These are phyloP conservation scores for Drosophila sturtevanti DNA, from an alignment of 1,140 invertebrate species.

Conservation along the genomic window DNA sequence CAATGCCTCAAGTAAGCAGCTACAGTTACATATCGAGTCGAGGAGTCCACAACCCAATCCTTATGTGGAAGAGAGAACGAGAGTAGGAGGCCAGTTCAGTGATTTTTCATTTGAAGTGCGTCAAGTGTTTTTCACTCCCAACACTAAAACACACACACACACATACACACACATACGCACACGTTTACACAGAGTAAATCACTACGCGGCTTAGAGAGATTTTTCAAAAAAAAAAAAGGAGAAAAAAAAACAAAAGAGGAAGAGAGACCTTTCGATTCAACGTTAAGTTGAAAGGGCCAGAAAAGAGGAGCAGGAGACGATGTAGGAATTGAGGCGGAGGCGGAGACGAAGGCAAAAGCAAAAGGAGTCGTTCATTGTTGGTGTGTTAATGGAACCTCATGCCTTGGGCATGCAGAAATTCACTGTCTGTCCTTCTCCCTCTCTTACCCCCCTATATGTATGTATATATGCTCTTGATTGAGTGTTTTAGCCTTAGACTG, in stretches of 20 bases:
- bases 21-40: slow-evolving; percentile 33
- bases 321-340: background rate
- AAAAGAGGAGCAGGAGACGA: slow-evolving; percentile 9
- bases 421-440: background rate
- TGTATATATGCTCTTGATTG: slow-evolving; percentile 42
- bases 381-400: slow-evolving; percentile 70
- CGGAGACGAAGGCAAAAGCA: background rate
- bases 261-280: slow-evolving; percentile 28
- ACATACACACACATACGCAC: slow-evolving; percentile 18
- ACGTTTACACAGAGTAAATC: slow-evolving; percentile 41
- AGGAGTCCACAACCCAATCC: no score
- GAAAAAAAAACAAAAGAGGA: background rate
- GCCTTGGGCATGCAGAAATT: slow-evolving; percentile 51
- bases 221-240: slow-evolving; percentile 23
- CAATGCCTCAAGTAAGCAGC: slow-evolving; percentile 56
- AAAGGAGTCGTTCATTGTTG: slow-evolving; percentile 5
- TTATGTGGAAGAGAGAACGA: background rate
- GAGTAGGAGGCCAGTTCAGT: slow-evolving; percentile 31
- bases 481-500: slow-evolving; percentile 44
- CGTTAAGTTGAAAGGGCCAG: background rate
- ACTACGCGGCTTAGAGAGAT: slow-evolving; percentile 68
- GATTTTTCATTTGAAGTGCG: slow-evolving; percentile 77
- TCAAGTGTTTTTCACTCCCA: slow-evolving; percentile 63
- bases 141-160: slow-evolving; percentile 18
- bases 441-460: background rate